These are phyloP conservation scores for Drosophila biarmipes DNA, from an alignment of 1,140 invertebrate species.

Conservation along the genomic window DNA sequence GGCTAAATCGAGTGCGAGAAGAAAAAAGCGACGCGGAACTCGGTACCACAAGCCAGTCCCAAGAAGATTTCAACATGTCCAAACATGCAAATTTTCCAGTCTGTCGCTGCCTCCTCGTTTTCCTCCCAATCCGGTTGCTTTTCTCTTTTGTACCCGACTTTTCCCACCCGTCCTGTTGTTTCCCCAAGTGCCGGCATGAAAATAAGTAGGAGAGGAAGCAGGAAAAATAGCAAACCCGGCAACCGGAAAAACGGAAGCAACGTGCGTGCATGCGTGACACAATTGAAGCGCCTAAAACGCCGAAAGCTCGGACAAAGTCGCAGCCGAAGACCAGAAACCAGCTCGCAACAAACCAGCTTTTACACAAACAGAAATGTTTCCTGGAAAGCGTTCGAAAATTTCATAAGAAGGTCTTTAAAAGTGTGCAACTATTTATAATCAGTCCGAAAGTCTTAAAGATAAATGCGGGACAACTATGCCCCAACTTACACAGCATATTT, in stretches of 20 bases:
- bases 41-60: constrained; percentile 60
- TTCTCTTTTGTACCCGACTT: constrained; percentile 17
- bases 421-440: too few species aligned
- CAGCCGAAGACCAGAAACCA: constrained; percentile 22
- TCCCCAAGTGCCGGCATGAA: constrained; percentile 40
- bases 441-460: too few species aligned
- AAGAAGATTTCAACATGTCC: constrained; percentile 81
- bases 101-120: constrained; percentile 66
- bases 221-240: constrained; percentile 80
- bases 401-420: too few species aligned
- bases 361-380: neutral
- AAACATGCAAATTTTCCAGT: constrained; percentile 83
- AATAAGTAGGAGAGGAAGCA: constrained; percentile 36
- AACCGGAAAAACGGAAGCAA: constrained; percentile 81
- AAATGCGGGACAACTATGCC: too few species aligned
- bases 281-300: constrained; percentile 78
- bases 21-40: constrained; percentile 28
- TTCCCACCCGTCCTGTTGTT: constrained; percentile 38
- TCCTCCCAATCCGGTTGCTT: constrained; percentile 11
- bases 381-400: too few species aligned
- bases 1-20: constrained; percentile 38
- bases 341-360: constrained; percentile 15
- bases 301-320: constrained; percentile 23
- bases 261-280: constrained; percentile 82
- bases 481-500: too few species aligned